Conservation (phyloP, 2,797 vertebrate genomes). For the Ibycter americanus region DNA sequence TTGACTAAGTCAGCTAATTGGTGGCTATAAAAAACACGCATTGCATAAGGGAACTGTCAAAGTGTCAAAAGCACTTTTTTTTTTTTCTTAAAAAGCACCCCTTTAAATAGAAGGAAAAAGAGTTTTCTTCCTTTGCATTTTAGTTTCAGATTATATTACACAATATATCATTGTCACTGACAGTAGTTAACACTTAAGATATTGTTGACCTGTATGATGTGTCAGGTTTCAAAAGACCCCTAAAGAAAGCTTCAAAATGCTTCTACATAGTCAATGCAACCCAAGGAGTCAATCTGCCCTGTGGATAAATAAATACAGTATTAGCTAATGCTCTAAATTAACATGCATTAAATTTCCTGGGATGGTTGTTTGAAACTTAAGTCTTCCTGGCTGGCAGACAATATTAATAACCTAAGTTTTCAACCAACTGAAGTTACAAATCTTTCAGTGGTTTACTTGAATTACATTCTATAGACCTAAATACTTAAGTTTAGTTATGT, state of each 20-base stretch:
- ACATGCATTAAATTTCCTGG: conserved; percentile 31
- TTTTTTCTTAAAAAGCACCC: not conserved
- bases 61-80: not conserved
- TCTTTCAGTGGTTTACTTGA: not conserved
- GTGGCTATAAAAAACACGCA: not conserved
- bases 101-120: not conserved
- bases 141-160: conserved; percentile 23
- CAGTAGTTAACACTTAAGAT: conserved; percentile 53
- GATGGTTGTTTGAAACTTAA: conserved; percentile 8
- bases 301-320: conserved; percentile 54
- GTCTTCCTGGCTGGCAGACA: not conserved
- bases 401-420: conserved; percentile 7
- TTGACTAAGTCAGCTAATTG: not conserved
- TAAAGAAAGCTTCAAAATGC: conserved; percentile 46
- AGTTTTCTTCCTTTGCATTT: not conserved
- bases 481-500: not conserved
- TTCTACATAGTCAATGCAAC: conserved; percentile 36
- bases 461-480: not conserved
- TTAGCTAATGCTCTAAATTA: conserved; percentile 68
- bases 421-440: not conserved
- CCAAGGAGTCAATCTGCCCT: conserved; percentile 32
- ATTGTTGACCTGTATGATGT: conserved; percentile 33
- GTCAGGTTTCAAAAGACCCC: conserved; percentile 51
- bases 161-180: conserved; percentile 37
- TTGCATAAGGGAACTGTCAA: not conserved